Evolutionary conservation across 2,113 vertebrate species (phyloP).

Genomic region (Meleagris gallopavo): DNA sequence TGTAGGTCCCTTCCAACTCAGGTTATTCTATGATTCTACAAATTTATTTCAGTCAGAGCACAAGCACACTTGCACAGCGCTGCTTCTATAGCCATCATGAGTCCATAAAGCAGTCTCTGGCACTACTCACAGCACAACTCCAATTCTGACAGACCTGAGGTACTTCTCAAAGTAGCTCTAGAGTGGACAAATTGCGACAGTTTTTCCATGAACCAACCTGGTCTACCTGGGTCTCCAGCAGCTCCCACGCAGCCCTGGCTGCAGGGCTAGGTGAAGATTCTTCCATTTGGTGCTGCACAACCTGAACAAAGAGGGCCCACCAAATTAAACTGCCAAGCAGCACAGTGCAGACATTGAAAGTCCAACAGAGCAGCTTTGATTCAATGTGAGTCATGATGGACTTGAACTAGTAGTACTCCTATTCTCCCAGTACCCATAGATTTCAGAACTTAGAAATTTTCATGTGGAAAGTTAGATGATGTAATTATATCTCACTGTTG

Average conservation of each 20-base stretch:
- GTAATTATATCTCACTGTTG: not conserved
- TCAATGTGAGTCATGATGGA: not conserved
- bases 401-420: not conserved
- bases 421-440: not conserved
- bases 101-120: not conserved
- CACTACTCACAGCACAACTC: not conserved
- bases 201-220: not conserved
- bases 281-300: not conserved
- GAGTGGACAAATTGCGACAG: not conserved
- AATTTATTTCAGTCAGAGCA: not conserved
- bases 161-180: not conserved
- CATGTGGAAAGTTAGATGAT: not conserved
- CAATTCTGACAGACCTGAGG: not conserved
- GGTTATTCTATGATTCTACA: no score
- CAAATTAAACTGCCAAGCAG: not conserved
- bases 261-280: not conserved
- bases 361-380: not conserved
- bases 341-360: not conserved
- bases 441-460: not conserved
- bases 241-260: rapidly evolving
- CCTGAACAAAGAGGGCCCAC: not conserved
- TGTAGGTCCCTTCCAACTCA: no score
- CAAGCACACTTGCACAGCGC: not conserved
- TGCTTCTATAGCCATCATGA: not conserved
- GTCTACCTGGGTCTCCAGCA: not conserved